These are phyloP conservation scores for Falco biarmicus DNA, from an alignment of 2,797 vertebrate genomes.

Conservation along the genomic window DNA sequence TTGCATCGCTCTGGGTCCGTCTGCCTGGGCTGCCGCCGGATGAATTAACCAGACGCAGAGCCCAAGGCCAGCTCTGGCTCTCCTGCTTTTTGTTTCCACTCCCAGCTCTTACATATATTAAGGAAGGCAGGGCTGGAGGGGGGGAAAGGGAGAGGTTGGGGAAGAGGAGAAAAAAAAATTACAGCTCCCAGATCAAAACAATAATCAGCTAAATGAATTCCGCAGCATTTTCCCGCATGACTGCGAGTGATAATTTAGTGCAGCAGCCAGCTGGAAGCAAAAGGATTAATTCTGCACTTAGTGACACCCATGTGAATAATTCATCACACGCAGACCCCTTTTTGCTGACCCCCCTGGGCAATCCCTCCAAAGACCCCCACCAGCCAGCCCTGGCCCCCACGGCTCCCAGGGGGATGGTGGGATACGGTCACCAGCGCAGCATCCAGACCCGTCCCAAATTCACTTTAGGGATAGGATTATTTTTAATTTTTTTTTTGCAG, in stretches of 20 bases:
- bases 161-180: constrained; percentile 11
- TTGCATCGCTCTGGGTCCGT: neutral
- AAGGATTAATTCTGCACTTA: constrained; percentile 92
- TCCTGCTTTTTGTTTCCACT: constrained; percentile 50
- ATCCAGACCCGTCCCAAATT: constrained; percentile 4
- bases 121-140: neutral
- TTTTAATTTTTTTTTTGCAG: neutral
- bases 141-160: neutral
- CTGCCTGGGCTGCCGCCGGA: neutral
- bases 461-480: neutral
- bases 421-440: neutral
- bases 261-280: constrained; percentile 88
- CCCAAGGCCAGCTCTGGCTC: neutral
- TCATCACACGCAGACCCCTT: constrained; percentile 71
- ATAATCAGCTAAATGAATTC: constrained; percentile 90
- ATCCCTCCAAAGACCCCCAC: constrained; percentile 44
- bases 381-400: constrained; percentile 18
- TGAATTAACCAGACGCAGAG: neutral
- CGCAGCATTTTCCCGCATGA: constrained; percentile 87
- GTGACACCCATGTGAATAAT: constrained; percentile 82
- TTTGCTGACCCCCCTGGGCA: constrained; percentile 69
- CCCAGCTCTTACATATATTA: constrained; percentile 7
- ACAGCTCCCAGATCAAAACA: constrained; percentile 75
- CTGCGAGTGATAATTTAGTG: constrained; percentile 89
- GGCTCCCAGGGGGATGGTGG: neutral